Conservation (phyloP, 2,797 vertebrate species). For the Phylloscopus collybita region DNA sequence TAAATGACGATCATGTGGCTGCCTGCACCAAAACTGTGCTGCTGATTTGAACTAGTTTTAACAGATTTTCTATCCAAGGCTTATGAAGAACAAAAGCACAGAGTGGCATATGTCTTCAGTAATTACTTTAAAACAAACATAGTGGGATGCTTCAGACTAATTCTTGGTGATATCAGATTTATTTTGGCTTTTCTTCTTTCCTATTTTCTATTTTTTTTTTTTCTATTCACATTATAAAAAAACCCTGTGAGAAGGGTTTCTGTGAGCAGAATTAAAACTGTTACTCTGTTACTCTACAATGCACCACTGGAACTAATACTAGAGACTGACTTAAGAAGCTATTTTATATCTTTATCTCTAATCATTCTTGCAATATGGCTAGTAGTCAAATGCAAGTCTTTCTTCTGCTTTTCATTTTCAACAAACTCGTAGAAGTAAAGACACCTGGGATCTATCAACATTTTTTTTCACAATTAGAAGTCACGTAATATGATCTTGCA, state of each 20-base stretch:
- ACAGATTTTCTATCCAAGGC: background rate
- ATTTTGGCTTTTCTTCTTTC: background rate
- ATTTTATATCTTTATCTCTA: background rate
- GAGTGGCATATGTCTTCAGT: background rate
- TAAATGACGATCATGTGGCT: background rate
- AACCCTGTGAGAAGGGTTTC: no score
- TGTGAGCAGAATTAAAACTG: background rate
- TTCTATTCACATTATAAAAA: no score
- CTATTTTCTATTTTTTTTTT: accelerated
- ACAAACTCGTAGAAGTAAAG: background rate
- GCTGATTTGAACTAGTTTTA: background rate
- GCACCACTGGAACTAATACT: background rate
- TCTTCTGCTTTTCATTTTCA: background rate
- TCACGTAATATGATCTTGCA: background rate
- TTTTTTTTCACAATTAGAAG: background rate
- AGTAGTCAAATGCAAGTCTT: background rate
- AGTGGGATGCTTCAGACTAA: background rate
- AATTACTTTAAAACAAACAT: background rate
- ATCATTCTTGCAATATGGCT: background rate
- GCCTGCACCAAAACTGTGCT: background rate
- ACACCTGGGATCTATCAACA: background rate
- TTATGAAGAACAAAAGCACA: background rate
- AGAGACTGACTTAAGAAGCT: background rate
- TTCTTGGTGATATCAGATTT: background rate
- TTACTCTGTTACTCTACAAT: background rate